Conservation (phyloP, 2,797 vertebrate species). For the Sebastes aleutianus region DNA sequence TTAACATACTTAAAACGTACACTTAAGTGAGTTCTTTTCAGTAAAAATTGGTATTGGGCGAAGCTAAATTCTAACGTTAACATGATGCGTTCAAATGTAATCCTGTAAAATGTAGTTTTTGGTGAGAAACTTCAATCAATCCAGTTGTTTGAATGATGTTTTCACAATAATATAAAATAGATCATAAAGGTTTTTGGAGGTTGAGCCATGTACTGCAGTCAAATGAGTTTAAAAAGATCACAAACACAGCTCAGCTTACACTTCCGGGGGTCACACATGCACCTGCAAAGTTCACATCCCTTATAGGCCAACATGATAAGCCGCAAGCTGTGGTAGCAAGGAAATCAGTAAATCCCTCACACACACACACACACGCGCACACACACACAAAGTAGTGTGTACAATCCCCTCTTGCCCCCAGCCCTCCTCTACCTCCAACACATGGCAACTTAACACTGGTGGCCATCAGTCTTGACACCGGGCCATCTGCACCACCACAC, state of each 20-base stretch:
- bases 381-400: conserved; percentile 4
- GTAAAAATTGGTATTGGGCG: too few species aligned
- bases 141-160: too few species aligned
- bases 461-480: conserved; percentile 47
- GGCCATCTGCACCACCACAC: conserved; percentile 56
- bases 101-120: too few species aligned
- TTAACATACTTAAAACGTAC: too few species aligned
- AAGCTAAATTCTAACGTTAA: too few species aligned
- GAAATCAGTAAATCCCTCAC: conserved; percentile 40
- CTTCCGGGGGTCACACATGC: conserved; percentile 6
- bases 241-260: conserved; percentile 12
- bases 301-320: background rate
- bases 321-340: background rate
- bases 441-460: conserved; percentile 47
- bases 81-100: too few species aligned
- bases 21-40: too few species aligned
- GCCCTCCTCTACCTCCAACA: conserved; percentile 23
- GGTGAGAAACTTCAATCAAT: too few species aligned
- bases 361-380: background rate
- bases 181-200: background rate
- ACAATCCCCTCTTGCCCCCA: conserved; percentile 25
- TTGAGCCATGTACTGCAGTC: background rate
- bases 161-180: too few species aligned
- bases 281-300: conserved; percentile 35
- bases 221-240: background rate